Evolutionary conservation across 1,140 invertebrate species (phyloP), one percentile per base, ranked within the genome.

Genomic region (Dryas iulia): DNA sequence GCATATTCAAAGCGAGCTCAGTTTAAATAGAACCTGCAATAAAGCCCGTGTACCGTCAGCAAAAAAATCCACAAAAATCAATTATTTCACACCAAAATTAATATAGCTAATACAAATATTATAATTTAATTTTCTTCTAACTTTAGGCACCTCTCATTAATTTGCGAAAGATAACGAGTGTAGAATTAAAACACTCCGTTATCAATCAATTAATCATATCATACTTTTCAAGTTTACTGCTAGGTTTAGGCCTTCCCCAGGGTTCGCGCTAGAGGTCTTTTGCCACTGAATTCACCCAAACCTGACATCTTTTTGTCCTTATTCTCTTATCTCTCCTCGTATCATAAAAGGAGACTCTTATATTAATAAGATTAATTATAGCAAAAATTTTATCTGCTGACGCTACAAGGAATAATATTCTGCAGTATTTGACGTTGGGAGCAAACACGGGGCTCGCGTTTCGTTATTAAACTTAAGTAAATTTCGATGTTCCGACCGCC

Each of bases 381-480:
- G 1, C 12, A 6, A 47, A 47, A 21, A 8, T 18, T 63, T 73
- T 66, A 53, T 54, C 31, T 61, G 25, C 28, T 66, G 66, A 63
- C 64, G 33, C 61, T 71, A 76, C 81, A 18, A 14, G 47, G 62
- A 74, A 82, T 80, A 83, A 86, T 86, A 86, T 83, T 81, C 84
- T 74, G 74, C 75, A 77, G 80, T 87, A 82, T 87, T 89, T 86
- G 84, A 79, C 79, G 81, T 79, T 77, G 68, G 66, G 71, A 56
- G 83, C 83, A 89, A 88, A 91, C 80, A 91, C 83, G 80, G 83
- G 83, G 86, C 82, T 83, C 81, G 84, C 83, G 81, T 85, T 88
- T 86, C 84, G 87, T 87, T 89, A 89, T 90, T 87, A 87, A 87
- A 87, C 86, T 87, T 89, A 91, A 91, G 89, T 91, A 91, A 89